Evolutionary conservation across 2,797 vertebrate genomes (phyloP), one percentile per base, ranked within the genome.

Genomic region (Sebastes hubbsi): DNA sequence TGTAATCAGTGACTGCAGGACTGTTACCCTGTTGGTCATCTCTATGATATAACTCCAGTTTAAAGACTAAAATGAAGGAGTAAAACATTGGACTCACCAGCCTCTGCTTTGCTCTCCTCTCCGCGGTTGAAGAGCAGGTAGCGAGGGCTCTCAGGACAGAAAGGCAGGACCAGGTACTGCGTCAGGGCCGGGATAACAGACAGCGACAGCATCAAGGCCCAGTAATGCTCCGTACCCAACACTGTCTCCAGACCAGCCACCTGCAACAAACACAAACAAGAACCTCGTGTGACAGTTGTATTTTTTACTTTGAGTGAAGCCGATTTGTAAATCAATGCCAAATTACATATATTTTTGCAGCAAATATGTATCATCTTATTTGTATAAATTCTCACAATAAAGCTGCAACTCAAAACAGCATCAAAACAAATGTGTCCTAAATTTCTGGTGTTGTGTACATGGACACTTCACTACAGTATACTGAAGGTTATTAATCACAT

Each of bases 131-230:
- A 91, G 67, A 96, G 95, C 66, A 96, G 91, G 84, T 94, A 96
- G 1, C 95, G 94, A 8, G 96, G 96, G 73, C 95, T 96, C 86
- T 96, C 94, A 0, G 96, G 96, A 61, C 95, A 96, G 91, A 96
- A 94, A 54, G 96, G 95, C 60, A 96, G 88, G 14, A 91, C 80
- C 58, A 96, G 30, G 67, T 94, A 96, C 91, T 96, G 96, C 1
- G 87, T 70, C 30, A 94, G 46, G 9, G 96, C 96, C 0, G 95
- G 95, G 69, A 96, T 87, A 11, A 96, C 83, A 11, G 96, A 96
- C 84, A 96, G 73, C 18, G 95, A 96, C 65, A 96, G 64, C 95
- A 96, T 96, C 80, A 94, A 61, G 27, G 91, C 91, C 96, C 95
- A 96, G 82, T 88, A 18, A 22, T 92, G 80, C 67, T 92, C 88